Base-by-base conservation (phyloP, 2,797 vertebrate genomes). In the Sebastes flavidus region DNA sequence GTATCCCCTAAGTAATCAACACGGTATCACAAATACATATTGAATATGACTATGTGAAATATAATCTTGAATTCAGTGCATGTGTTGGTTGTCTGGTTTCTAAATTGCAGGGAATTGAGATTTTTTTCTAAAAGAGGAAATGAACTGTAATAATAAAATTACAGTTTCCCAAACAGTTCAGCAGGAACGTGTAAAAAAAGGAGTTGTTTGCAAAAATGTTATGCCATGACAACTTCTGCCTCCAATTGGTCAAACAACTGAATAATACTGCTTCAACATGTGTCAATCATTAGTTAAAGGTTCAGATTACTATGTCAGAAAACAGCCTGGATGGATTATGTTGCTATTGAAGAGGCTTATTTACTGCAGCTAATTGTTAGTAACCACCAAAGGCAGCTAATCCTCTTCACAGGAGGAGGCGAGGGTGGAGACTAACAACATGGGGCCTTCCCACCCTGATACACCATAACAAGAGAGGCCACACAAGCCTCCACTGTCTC, bases 311-410 rank as follows among this genome's bases (percentile, higher is more conserved):
- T 70, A 67, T 71, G 80, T 70, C 65, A 66, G 62, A 82, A 85
- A 82, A 81, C 55, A 58, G 74, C 75, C 62, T 29, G 30, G 38
- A 65, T 69, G 84, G 88, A 91, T 93, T 89, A 88, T 72, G 59
- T 65, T 77, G 71, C 42, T 84, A 77, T 72, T 78, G 76, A 75
- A 73, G 77, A 88, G 80, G 59, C 83, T 93, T 94, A 89, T 91
- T 92, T 84, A 91, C 77, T 61, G 82, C 72, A 78, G 70, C 72
- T 78, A 88, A 90, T 87, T 89, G 78, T 85, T 92, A 89, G 88
- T 87, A 88, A 85, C 80, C 77, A 78, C 84, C 85, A 62, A 75
- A 67, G 68, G 80, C 65, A 24, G 78, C 70, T 94, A 94, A 95
- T 94, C 91, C 91, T 80, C 84, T 81, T 84, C 69, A 78, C 79